Evolutionary conservation across 2,888 invertebrate genomes (phyloP).

Genomic region (Conistra vaccinii): DNA sequence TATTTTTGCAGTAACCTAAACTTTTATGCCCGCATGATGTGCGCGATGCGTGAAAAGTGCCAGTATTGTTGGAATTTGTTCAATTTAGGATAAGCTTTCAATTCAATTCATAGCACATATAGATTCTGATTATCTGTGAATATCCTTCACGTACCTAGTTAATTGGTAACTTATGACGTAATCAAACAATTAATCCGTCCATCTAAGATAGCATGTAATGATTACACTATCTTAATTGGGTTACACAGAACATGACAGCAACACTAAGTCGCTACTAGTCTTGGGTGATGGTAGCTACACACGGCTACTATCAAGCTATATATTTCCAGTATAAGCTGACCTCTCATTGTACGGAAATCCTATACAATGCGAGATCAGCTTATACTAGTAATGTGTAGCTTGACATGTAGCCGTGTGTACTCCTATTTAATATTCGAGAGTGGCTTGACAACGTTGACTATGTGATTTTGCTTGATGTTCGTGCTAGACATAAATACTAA

Average conservation of each 20-base stretch:
- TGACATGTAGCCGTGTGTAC: too few relatives aligned
- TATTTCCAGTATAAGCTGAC: too few relatives aligned
- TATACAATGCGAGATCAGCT: too few relatives aligned
- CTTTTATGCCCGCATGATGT: slow-evolving; percentile 36
- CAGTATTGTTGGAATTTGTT: slow-evolving; percentile 10
- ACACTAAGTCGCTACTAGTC: slow-evolving; percentile 8
- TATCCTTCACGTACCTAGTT: slow-evolving; percentile 24
- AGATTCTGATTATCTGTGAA: slow-evolving; percentile 27
- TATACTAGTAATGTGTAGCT: too few relatives aligned
- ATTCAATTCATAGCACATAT: slow-evolving; percentile 27
- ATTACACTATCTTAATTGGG: slow-evolving; percentile 49
- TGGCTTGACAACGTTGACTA: not conserved
- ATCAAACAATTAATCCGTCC: slow-evolving; percentile 54
- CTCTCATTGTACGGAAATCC: too few relatives aligned
- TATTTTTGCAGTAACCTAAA: slow-evolving; percentile 25
- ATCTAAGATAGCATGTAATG: slow-evolving; percentile 44
- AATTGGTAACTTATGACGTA: slow-evolving; percentile 53
- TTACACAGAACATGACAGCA: slow-evolving; percentile 43
- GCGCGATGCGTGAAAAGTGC: not conserved
- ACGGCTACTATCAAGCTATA: too few relatives aligned
- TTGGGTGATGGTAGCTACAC: not conserved
- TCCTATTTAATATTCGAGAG: not conserved
- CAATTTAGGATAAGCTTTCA: slow-evolving; percentile 34
- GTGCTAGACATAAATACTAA: not conserved
- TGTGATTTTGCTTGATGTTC: not conserved